Percentiles rank a stretch among this genome's conserved stretches.
Evolutionary conservation across 1,140 invertebrate species (phyloP).

Genomic region (Drosophila truncata): DNA sequence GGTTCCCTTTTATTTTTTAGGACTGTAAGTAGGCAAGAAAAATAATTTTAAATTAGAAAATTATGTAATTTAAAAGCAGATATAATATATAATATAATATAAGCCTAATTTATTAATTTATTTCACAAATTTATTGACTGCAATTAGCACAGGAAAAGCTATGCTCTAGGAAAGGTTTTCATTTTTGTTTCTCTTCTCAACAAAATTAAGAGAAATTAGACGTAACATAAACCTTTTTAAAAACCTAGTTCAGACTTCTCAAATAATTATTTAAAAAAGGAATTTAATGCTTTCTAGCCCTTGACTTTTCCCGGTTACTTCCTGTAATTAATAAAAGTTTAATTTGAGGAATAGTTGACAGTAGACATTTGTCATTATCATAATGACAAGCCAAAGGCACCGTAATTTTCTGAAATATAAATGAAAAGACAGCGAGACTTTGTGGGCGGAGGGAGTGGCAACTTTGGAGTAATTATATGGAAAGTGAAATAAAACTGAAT

Average conservation of each 20-base stretch:
- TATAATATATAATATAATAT: too few species aligned
- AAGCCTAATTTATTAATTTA: too few species aligned
- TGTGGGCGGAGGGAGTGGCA: constrained; percentile 18
- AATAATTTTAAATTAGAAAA: constrained; percentile 8
- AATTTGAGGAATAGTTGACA: constrained; percentile 11
- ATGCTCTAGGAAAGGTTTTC: neutral
- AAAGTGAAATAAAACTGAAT: constrained; percentile 18
- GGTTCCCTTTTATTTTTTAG: neutral
- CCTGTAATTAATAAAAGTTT: constrained; percentile 27
- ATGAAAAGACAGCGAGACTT: constrained; percentile 28
- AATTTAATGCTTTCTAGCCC: too few species aligned
- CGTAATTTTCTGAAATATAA: constrained; percentile 25
- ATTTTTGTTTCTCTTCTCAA: neutral
- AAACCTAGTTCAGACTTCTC: too few species aligned
- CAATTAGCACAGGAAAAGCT: too few species aligned
- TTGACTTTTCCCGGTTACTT: neutral
- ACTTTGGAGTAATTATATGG: constrained; percentile 36
- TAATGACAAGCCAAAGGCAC: constrained; percentile 38
- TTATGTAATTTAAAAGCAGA: neutral
- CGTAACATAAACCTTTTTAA: too few species aligned
- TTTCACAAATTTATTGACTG: too few species aligned
- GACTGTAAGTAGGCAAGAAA: neutral
- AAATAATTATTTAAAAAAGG: neutral
- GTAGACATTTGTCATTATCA: constrained; percentile 44
- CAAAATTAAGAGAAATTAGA: neutral